Base-by-base conservation (phyloP, 2,797 vertebrate genomes). In the Malurus leucopterus region DNA sequence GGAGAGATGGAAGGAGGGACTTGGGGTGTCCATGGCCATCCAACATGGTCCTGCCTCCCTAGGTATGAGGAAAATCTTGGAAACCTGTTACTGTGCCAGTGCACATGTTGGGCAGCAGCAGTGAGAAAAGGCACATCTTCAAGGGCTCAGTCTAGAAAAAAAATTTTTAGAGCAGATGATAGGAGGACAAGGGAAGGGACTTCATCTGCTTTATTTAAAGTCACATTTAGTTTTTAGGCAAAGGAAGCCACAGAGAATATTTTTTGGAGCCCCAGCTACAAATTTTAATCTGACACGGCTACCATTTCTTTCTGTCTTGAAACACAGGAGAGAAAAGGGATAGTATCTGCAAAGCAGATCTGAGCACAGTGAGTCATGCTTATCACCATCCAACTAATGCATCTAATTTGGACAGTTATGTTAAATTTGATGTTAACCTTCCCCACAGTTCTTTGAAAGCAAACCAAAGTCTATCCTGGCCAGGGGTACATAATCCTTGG, bases 371-470 rank as follows among this genome's bases (percentile, higher is more conserved):
- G 49, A 76, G 57, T 91, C 81, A 59, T 20, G 12, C 55, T 77
- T 79, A 79, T 88, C 88, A 68, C 61, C 62, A 68, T 64, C 44
- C 57, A 2, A 6, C 36, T 86, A 90, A 92, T 58, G 15, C 36
- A 47, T 47, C 79, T 64, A 36, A 87, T 87, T 87, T 64, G 58
- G 84, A 89, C 87, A 71, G 51, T 71, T 61, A 93, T 61, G 46
- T 71, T 82, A 86, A 86, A 90, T 32, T 64, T 86, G 15, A 16
- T 74, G 47, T 79, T 92, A 87, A 87, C 53, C 47, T 83, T 92
- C 69, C 36, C 50, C 58, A 62, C 9, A 34, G n/a, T 47, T 85
- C 68, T 95, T 71, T 87, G 69, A 83, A 91, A 83, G 27, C 30
- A 76, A 87, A 90, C 13, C 38, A 73, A 86, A 70, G 12, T 69